These are phyloP conservation scores for Amphiprion percula DNA, from an alignment of 2,113 vertebrate genomes.

Conservation along the genomic window DNA sequence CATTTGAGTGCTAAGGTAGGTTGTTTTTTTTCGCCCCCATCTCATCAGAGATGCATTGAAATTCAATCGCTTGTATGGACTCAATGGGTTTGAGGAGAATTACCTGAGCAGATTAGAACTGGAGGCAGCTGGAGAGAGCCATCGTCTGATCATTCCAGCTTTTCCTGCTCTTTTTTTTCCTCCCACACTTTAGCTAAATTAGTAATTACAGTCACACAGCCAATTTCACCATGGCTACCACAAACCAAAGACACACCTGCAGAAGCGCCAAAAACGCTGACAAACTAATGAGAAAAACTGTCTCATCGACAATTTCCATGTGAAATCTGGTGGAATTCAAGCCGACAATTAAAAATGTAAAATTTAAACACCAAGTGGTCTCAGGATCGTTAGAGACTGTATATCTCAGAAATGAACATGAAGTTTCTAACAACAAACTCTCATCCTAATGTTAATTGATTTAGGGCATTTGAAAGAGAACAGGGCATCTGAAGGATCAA, in stretches of 20 bases:
- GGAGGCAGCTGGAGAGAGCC: constrained; percentile 75
- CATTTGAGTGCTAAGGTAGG: constrained; percentile 75
- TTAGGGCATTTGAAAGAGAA: no score
- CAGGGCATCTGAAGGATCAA: no score
- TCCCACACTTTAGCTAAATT: constrained; percentile 82
- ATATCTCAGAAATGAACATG: not conserved
- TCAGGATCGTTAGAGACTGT: not conserved
- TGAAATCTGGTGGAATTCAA: constrained; percentile 59
- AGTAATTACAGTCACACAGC: constrained; percentile 83
- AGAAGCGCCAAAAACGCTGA: constrained; percentile 72
- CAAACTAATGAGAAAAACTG: constrained; percentile 71
- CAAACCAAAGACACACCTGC: constrained; percentile 79
- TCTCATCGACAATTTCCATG: constrained; percentile 53
- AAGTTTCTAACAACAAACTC: no score
- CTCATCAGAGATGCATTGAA: constrained; percentile 82
- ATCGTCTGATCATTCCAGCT: constrained; percentile 71
- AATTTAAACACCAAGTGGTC: constrained; percentile 8
- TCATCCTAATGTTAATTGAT: no score
- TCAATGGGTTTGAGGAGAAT: constrained; percentile 82
- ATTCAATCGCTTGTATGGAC: constrained; percentile 82
- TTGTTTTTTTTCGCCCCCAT: constrained; percentile 44
- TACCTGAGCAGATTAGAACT: constrained; percentile 80
- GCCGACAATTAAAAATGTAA: constrained; percentile 32
- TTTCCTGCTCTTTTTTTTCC: constrained; percentile 82
- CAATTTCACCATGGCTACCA: constrained; percentile 78